Conservation (phyloP, 2,113 vertebrate species). For the Varanus salvator region DNA sequence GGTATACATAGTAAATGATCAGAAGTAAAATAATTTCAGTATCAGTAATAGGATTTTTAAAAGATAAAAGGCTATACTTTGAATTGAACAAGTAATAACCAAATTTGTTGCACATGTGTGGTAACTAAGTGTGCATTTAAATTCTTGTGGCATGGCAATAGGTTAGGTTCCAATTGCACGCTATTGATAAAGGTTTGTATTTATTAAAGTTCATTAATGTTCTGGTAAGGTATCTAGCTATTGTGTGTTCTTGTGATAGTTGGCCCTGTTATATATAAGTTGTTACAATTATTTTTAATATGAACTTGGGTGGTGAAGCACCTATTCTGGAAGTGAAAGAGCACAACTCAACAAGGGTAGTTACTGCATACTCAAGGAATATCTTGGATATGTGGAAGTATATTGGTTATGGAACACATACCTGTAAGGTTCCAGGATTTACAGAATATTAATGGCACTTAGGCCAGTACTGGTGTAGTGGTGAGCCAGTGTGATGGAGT, state of each 20-base stretch:
- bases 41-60: constrained; percentile 19
- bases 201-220: neutral
- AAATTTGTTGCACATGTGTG: constrained; percentile 38
- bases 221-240: too few relatives aligned
- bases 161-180: constrained; percentile 58
- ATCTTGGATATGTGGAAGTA: too few relatives aligned
- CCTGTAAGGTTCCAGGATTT: too few relatives aligned
- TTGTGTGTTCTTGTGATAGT: too few relatives aligned
- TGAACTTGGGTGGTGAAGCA: too few relatives aligned
- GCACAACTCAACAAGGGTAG: too few relatives aligned
- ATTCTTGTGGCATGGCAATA: constrained; percentile 43
- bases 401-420: too few relatives aligned
- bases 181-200: neutral
- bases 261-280: neutral
- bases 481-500: too few relatives aligned
- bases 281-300: neutral
- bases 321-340: too few relatives aligned
- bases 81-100: constrained; percentile 33
- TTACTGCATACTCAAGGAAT: too few relatives aligned
- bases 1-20: neutral
- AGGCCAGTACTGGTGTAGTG: too few relatives aligned
- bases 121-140: constrained; percentile 41
- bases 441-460: too few relatives aligned
- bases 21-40: neutral
- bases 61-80: constrained; percentile 12